Evolutionary conservation across 2,888 invertebrate species (phyloP).

Genomic region (Apamea sordens): DNA sequence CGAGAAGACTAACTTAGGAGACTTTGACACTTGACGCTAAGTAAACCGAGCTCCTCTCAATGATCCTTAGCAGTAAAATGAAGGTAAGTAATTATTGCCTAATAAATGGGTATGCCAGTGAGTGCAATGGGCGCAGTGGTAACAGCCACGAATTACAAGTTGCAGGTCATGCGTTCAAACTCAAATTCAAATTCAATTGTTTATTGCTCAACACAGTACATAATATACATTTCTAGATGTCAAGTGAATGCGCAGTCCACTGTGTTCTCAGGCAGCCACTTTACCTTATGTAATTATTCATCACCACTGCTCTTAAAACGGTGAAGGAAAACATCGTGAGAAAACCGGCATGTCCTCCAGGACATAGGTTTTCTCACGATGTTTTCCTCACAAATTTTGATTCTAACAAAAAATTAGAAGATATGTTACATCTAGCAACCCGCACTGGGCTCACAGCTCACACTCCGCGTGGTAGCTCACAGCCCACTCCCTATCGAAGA

Average conservation of each 20-base stretch:
- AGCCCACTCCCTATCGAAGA: not conserved
- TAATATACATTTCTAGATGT: too few relatives aligned
- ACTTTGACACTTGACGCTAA: constrained; percentile 4
- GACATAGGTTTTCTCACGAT: too few relatives aligned
- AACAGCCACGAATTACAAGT: not conserved
- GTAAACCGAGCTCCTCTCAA: not conserved
- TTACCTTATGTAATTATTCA: not conserved
- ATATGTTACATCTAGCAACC: not conserved
- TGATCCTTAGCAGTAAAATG: not conserved
- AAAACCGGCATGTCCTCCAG: too few relatives aligned
- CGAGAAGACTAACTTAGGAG: not conserved
- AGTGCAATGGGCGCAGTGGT: not conserved
- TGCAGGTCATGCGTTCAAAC: not conserved
- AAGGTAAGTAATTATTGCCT: not conserved
- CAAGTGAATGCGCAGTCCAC: too few relatives aligned
- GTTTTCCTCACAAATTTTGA: too few relatives aligned
- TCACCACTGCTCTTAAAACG: not conserved
- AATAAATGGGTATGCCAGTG: not conserved
- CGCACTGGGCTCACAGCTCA: too few relatives aligned
- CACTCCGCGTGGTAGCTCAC: too few relatives aligned
- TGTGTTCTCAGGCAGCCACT: too few relatives aligned
- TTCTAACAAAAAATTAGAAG: not conserved
- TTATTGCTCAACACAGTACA: too few relatives aligned
- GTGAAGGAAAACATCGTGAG: not conserved
- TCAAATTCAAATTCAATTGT: too few relatives aligned